Percentiles rank a stretch among this genome's conserved stretches.
Conservation (phyloP, 2,888 invertebrate species). For the Sinopyrophorus schimmeli region DNA sequence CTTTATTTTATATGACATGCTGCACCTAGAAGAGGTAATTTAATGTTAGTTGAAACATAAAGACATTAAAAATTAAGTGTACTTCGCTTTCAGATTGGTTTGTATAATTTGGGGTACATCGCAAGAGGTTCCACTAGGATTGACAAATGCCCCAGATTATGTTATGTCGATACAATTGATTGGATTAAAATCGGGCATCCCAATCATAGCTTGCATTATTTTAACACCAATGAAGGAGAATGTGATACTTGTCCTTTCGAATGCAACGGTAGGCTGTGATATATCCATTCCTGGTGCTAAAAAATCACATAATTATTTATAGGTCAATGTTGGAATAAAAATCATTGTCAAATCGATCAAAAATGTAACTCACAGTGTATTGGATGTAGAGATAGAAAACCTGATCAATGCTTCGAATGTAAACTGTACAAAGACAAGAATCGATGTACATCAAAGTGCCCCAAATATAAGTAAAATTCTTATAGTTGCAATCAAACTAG, state of each 20-base stretch:
- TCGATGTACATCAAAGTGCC: conserved; percentile 61
- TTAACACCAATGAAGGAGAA: conserved; percentile 12
- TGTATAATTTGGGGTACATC: conserved; percentile 72
- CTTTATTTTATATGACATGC: conserved; percentile 75
- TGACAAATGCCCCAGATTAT: conserved; percentile 74
- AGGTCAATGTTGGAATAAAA: conserved; percentile 56
- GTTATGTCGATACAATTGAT: conserved; percentile 72
- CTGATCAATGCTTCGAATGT: conserved; percentile 69
- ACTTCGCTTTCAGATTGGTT: conserved; percentile 70
- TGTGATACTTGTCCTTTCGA: conserved; percentile 7
- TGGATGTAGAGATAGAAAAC: conserved; percentile 66
- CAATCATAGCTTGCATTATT: conserved; percentile 7
- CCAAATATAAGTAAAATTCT: conserved; percentile 64
- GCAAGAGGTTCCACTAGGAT: conserved; percentile 81
- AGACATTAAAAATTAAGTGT: not conserved
- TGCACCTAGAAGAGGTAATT: conserved; percentile 63
- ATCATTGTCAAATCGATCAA: conserved; percentile 57
- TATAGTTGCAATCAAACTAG: not conserved
- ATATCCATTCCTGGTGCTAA: no score
- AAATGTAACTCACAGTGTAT: conserved; percentile 76
- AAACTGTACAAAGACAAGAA: conserved; percentile 54
- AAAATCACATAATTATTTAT: no score
- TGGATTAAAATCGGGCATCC: conserved; percentile 60
- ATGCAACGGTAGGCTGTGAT: conserved; percentile 16
- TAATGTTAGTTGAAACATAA: not conserved